These are phyloP conservation scores for Xestoiulus laeticollis DNA, from an alignment of 2,888 invertebrate species.

Conservation along the genomic window DNA sequence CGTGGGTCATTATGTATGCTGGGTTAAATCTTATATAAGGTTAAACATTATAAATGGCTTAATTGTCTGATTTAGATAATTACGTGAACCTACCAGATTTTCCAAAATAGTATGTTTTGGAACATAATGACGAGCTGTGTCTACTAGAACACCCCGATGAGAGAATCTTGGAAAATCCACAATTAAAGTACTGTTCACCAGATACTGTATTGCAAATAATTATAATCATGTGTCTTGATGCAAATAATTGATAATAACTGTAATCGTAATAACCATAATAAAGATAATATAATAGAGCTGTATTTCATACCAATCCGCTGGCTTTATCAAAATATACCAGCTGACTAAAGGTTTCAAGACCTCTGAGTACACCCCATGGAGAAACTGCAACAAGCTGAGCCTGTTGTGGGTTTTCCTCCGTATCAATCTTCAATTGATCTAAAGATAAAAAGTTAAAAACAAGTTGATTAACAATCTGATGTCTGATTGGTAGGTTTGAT, in stretches of 20 bases:
- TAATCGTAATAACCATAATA: background rate
- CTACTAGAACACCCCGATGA: conserved; percentile 85
- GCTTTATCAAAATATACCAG: conserved; percentile 61
- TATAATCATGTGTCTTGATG: conserved; percentile 16
- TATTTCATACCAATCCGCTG: conserved; percentile 55
- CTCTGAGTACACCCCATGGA: conserved; percentile 66
- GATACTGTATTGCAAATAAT: conserved; percentile 68
- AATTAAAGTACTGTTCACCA: conserved; percentile 74
- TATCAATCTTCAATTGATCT: conserved; percentile 58
- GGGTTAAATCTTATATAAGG: too few species aligned
- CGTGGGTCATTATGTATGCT: too few species aligned
- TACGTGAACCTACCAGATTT: conserved; percentile 65
- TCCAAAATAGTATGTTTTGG: conserved; percentile 72
- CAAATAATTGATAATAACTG: background rate
- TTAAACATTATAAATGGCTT: too few species aligned
- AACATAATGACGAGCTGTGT: conserved; percentile 88
- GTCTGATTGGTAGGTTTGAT: too few species aligned
- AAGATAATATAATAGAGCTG: background rate
- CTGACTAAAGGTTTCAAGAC: conserved; percentile 68
- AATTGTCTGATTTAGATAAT: conserved; percentile 65
- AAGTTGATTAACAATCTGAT: conserved; percentile 45
- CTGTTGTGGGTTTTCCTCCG: conserved; percentile 55
- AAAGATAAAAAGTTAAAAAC: conserved; percentile 47
- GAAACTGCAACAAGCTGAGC: conserved; percentile 54
- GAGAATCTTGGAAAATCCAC: conserved; percentile 79